Conservation (phyloP, 2,797 vertebrate genomes). For the Anguilla megastoma region DNA sequence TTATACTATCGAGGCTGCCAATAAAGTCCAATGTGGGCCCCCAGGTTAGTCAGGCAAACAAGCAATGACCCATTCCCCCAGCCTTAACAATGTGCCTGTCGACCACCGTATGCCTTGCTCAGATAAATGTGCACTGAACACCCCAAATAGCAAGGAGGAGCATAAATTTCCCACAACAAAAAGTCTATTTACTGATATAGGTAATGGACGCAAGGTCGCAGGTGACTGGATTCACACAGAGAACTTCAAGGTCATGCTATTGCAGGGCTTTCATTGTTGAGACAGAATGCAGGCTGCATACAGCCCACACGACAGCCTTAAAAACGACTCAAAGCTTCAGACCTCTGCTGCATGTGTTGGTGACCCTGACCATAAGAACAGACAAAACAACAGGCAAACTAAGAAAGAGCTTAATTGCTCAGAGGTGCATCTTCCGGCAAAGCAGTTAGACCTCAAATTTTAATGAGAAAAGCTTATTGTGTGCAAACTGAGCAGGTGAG, state of each 20-base stretch:
- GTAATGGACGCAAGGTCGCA: background rate
- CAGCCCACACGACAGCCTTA: background rate
- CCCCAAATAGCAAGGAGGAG: background rate
- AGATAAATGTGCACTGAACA: background rate
- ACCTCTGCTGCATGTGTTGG: background rate
- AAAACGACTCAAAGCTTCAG: background rate
- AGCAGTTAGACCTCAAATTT: background rate
- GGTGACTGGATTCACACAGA: background rate
- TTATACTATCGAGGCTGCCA: background rate
- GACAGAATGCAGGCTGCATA: background rate
- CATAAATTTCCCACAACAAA: background rate
- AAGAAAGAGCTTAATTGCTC: background rate
- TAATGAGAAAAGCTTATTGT: background rate
- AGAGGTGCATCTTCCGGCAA: background rate
- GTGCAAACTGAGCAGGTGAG: background rate
- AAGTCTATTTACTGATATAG: background rate
- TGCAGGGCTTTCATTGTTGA: background rate
- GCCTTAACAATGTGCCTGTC: background rate
- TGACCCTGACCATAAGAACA: background rate
- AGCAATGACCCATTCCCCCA: background rate
- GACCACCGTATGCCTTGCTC: background rate
- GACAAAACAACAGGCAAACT: background rate
- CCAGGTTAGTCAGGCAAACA: background rate
- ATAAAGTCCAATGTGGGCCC: background rate
- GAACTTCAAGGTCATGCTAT: background rate